Percentiles rank a stretch among this genome's conserved stretches.
Evolutionary conservation across 2,113 vertebrate species (phyloP).

Genomic region (Leptobrachium leishanense): DNA sequence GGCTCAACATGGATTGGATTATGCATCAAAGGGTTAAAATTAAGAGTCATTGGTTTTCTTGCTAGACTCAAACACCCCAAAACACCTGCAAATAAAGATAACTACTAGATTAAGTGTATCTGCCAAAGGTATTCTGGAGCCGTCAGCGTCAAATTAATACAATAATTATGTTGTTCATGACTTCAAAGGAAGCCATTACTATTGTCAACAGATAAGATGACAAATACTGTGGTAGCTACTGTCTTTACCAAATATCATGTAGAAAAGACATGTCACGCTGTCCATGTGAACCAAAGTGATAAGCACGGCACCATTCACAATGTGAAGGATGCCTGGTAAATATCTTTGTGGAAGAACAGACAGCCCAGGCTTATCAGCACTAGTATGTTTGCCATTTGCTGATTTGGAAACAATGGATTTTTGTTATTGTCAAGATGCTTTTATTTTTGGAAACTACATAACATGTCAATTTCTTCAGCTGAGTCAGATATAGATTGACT

Average conservation of each 20-base stretch:
- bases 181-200: neutral
- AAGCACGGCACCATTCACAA: slow-evolving; percentile 28
- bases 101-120: neutral
- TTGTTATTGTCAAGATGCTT: neutral
- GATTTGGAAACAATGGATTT: slow-evolving; percentile 8
- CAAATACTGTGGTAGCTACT: neutral
- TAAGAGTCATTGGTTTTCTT: neutral
- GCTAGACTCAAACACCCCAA: neutral
- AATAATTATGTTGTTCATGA: neutral
- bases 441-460: neutral
- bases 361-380: neutral
- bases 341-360: neutral
- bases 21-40: neutral
- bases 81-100: neutral
- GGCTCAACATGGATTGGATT: too few relatives aligned
- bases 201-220: neutral
- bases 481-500: too few relatives aligned
- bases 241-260: neutral
- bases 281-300: slow-evolving; percentile 28
- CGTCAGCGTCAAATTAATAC: neutral
- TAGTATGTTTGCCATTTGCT: slow-evolving; percentile 19
- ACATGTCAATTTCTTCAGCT: too few relatives aligned
- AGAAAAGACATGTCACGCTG: neutral
- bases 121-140: too few relatives aligned
- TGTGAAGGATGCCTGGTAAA: neutral